phyloP scores from a whole-genome alignment of 2,888 invertebrate genomes.

The Megamerina dolium region DNA sequence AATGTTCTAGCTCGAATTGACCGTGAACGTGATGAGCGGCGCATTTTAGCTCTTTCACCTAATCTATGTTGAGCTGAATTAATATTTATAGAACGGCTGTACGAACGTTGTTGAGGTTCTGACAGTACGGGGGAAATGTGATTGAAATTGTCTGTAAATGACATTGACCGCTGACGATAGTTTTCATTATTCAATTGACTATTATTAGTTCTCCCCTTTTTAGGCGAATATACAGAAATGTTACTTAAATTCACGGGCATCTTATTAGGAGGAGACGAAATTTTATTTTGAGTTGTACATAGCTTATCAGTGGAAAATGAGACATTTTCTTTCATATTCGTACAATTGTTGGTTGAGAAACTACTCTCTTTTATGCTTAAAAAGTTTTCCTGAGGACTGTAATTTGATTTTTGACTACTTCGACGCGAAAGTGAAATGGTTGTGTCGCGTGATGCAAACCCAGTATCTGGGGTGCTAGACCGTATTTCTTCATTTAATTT shows the following conservation, averaged over 20 bases:
- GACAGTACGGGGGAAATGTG: constrained; percentile 41
- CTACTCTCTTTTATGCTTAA: constrained; percentile 31
- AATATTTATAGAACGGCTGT: constrained; percentile 19
- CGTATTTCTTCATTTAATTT: constrained; percentile 45
- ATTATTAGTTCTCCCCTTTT: constrained; percentile 14
- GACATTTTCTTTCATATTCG: constrained; percentile 32
- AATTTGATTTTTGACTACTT: constrained; percentile 49
- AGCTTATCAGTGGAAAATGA: constrained; percentile 17
- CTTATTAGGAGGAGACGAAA: constrained; percentile 42
- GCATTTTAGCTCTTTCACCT: constrained; percentile 1
- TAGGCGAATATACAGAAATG: constrained; percentile 35
- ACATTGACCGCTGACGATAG: constrained; percentile 50
- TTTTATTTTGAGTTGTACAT: constrained; percentile 17
- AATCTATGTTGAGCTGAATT: constrained; percentile 8
- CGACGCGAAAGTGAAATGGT: constrained; percentile 47
- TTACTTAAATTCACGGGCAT: constrained; percentile 35
- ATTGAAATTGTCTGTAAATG: constrained; percentile 51
- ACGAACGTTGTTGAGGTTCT: constrained; percentile 32
- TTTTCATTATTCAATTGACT: constrained; percentile 23
- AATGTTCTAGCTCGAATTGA: constrained; percentile 54
- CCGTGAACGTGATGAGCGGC: constrained; percentile 44
- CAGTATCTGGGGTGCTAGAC: constrained; percentile 49
- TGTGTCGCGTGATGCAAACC: constrained; percentile 48
- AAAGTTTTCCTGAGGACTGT: constrained; percentile 47
- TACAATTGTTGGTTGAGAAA: constrained; percentile 27